Base-by-base conservation (phyloP, 2,888 invertebrate genomes). In the Drosophila lutescens region DNA sequence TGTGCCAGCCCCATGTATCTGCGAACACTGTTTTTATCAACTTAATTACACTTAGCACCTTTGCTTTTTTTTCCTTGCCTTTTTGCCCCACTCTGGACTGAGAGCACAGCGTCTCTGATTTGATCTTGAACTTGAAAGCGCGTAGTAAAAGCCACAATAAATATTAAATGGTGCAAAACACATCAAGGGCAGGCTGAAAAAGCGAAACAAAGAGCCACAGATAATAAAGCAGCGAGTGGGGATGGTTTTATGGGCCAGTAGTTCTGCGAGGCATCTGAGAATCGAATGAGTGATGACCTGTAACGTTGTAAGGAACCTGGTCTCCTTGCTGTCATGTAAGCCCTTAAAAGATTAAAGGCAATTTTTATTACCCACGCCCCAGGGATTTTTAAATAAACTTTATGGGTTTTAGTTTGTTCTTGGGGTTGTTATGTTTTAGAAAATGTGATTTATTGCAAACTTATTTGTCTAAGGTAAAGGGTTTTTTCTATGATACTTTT, bases 31-130 rank as follows among this genome's bases (percentile, higher is more conserved):
- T 68, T 76, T 74, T 81, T 81, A 82, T 82, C 81, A 77, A 79
- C 76, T 82, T 82, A 81, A 81, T 81, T 81, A 81, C 66, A 79
- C 63, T 80, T 81, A 73, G 79, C 81, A 80, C 79, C 80, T 81
- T 81, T 77, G 69, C 76, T 46, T 40, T 34, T 53, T 61, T 41
- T 34, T 15, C 26, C 17, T 20, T 26, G 10, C 15, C 36, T n/a
- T 13, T 13, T 13, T 10, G 17, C 20, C 36, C 30, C 30, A 9
- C 47, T 32, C 30, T 30, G 30, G 30, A 30, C 30, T 8, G 30
- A 30, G 61, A 51, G 36, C 40, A 10, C 38, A 34, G 46, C 41
- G 50, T 10, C 36, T 17, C 62, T 44, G 77, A 77, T 77, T 63
- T 63, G 73, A 76, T 77, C 76, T 72, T 72, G 76, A 76, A 76